Evolutionary conservation across 2,797 vertebrate species (phyloP), one percentile per base, ranked within the genome.

Genomic region (Picus viridis): DNA sequence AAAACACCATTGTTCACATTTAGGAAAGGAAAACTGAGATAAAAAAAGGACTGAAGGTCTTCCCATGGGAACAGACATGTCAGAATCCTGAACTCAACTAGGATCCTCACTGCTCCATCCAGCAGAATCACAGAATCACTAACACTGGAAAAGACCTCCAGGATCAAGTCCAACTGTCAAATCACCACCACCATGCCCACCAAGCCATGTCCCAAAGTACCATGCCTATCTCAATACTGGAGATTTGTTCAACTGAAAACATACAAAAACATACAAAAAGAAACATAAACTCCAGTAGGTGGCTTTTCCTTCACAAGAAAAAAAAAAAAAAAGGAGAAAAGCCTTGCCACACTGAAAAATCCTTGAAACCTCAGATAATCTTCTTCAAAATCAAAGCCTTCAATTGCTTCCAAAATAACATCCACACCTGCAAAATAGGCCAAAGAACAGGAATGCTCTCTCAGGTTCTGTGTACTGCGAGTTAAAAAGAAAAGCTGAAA

Each of bases 271-370:
- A 2, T 56, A 70, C 10, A 70, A 32, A 65, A 71, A 78, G 22
- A 74, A 81, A 54, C 5, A 61, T 58, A 27, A 64, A 29, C 26
- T 29, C 23, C 45, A 84, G 30, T 1, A 4, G 86, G 18, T 27
- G 34, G 3, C 10, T 82, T 13, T 75, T 78, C 56, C 1, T 5
- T 57, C 41, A 71, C 39, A 73, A 85, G 8, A 51, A 36, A 72
- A 39, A 39, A 51, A 36, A 72, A 39, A 39, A 43, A 43, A 74
- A 65, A 77, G 6, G 3, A 47, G 43, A 69, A 58, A 13, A 32
- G 6, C 1, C 1, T 2, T 18, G 34, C 16, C 22, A 47, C 7
- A 41, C 2, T 16, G 54, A 62, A 24, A 36, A 49, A 16, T 18
- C 10, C 13, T 7, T 26, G 83, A 68, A 51, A 6, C 3, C 16